These are phyloP conservation scores for Oligia fasciuncula DNA, from an alignment of 2,888 invertebrate species.

Conservation along the genomic window DNA sequence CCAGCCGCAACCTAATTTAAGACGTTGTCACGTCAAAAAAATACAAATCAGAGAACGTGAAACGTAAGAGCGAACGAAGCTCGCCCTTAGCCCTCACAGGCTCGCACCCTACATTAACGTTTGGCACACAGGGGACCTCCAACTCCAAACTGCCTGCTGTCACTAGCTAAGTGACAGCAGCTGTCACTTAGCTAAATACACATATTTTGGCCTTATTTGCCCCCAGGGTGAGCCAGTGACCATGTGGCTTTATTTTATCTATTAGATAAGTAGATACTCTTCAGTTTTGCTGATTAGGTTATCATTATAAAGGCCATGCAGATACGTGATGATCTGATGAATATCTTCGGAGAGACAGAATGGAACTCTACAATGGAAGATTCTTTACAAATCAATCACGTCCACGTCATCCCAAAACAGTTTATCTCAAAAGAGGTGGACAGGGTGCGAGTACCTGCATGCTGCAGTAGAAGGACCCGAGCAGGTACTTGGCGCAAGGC, in stretches of 20 bases:
- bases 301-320: background rate
- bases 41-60: background rate
- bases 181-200: background rate
- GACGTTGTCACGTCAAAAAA: no score
- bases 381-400: background rate
- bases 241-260: background rate
- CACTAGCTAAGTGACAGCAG: no score
- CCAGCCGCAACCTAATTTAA: no score
- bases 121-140: background rate
- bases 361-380: background rate
- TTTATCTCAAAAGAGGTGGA: background rate
- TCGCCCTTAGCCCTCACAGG: background rate
- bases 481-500: background rate
- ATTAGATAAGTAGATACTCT: background rate
- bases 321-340: background rate
- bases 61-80: background rate
- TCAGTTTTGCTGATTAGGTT: background rate
- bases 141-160: background rate
- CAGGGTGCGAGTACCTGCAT: background rate
- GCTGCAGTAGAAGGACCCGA: background rate
- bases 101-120: background rate
- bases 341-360: background rate
- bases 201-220: background rate
- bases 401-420: no score
- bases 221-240: background rate